Evolutionary conservation across 2,113 vertebrate genomes (phyloP), one percentile per base, ranked within the genome.

Genomic region (Pangasianodon gigas): DNA sequence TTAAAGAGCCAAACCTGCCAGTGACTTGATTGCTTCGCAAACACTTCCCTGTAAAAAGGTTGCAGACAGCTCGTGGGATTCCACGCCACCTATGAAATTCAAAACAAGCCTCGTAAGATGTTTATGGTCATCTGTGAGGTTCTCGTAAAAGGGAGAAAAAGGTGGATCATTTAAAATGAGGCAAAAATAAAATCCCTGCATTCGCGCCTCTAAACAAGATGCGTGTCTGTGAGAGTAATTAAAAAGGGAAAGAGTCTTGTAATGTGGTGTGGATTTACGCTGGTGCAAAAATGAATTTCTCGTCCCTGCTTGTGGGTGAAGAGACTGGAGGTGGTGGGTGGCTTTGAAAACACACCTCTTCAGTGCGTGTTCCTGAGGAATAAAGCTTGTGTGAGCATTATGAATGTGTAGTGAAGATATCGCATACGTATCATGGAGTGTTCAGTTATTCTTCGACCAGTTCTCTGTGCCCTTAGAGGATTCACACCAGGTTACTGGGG

Each of bases 141-240:
- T 88, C 92, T 71, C 91, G 90, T 94, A 94, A 95, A 95, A 93
- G 60, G 44, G 26, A 65, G 56, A 60, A 84, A 44, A 58, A 82
- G 91, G 84, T 89, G 88, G 84, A 88, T 90, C 51, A 86, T 93
- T 94, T 93, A 91, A 91, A 93, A 88, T 1, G 26, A 77, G 89
- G 84, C 16, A 41, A 86, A 91, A 88, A 90, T 81, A 79, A 74
- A 89, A 89, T 24, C 60, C 75, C 81, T 77, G 71, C 48, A 77
- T 96, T 95, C 94, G 91, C 93, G 89, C 83, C 88, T 87, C 92
- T 92, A 92, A 95, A 96, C 94, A 96, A 95, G 94, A 93, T 92
- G 86, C 65, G 87, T 89, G 65, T 96, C 94, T 96, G 85, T 92
- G 91, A 91, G 88, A 94, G 96, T 96, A 96, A 96, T 97, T 96